phyloP scores from a whole-genome alignment of 2,797 vertebrate species.

The Carcharodon carcharias region DNA sequence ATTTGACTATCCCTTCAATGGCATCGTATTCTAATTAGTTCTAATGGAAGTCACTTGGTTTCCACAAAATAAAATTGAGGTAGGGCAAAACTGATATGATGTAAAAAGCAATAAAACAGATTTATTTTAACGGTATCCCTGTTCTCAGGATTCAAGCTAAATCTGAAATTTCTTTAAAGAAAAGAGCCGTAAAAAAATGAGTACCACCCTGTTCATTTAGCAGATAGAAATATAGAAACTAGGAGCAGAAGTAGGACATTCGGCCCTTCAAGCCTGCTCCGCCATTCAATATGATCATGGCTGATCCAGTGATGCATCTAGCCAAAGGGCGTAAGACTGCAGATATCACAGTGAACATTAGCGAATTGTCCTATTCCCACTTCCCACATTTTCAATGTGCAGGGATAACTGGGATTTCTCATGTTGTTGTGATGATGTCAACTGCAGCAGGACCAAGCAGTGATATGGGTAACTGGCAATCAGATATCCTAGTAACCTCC shows the following conservation, averaged over 20 bases:
- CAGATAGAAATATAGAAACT: background rate
- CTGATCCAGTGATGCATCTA: too few relatives aligned
- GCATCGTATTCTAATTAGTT: background rate
- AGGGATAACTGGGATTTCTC: background rate
- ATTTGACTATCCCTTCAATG: background rate
- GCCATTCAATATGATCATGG: too few relatives aligned
- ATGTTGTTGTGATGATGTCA: background rate
- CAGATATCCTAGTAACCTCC: background rate
- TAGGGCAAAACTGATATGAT: background rate
- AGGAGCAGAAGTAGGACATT: too few relatives aligned
- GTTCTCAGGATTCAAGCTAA: background rate
- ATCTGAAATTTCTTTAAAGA: background rate
- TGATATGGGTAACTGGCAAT: background rate
- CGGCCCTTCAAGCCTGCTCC: too few relatives aligned
- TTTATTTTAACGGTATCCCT: background rate
- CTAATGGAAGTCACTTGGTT: background rate
- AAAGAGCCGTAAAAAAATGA: background rate
- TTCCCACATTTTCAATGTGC: background rate
- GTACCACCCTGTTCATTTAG: background rate
- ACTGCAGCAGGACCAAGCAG: background rate
- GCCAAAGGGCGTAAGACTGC: background rate
- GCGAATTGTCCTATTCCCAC: background rate
- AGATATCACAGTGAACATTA: background rate
- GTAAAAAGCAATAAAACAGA: background rate
- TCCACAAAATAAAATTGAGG: background rate